These are phyloP conservation scores for Astropecten irregularis DNA, from an alignment of 53 echinoderm and acorn worm genomes.

Conservation along the genomic window DNA sequence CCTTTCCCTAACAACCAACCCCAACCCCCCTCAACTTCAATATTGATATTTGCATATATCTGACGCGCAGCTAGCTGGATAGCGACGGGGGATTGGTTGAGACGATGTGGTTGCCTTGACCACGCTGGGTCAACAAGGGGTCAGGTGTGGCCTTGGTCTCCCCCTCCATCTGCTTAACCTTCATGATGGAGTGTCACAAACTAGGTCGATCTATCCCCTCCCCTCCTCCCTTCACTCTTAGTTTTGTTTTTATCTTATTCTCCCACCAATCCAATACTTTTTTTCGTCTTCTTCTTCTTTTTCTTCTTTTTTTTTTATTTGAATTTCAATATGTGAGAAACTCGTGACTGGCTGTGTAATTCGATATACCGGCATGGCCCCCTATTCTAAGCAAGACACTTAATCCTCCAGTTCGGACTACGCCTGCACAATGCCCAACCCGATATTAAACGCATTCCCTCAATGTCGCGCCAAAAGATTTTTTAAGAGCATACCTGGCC, in stretches of 20 bases:
- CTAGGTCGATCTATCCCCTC: conserved; percentile 1
- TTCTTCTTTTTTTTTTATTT: conserved; percentile 31
- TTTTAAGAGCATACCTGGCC: conserved; percentile 28
- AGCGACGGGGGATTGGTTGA: not conserved
- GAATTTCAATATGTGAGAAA: conserved; percentile 64
- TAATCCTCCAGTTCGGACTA: conserved; percentile 35
- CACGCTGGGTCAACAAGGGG: conserved; percentile 43
- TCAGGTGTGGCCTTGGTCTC: too few relatives aligned
- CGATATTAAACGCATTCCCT: conserved; percentile 66
- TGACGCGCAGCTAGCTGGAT: conserved; percentile 9
- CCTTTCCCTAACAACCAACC: conserved; percentile 25
- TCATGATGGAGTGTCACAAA: conserved; percentile 15
- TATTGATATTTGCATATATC: conserved; percentile 54
- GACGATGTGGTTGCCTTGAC: conserved; percentile 32
- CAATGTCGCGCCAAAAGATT: conserved; percentile 36
- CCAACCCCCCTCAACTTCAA: too few relatives aligned
- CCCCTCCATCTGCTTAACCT: not conserved
- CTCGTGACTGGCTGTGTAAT: conserved; percentile 53
- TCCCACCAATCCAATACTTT: too few relatives aligned
- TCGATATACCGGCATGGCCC: conserved; percentile 24
- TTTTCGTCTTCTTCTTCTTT: not conserved
- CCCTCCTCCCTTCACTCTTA: too few relatives aligned
- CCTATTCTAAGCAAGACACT: conserved; percentile 41
- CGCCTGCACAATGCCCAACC: conserved; percentile 37
- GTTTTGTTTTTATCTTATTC: not conserved